Percentiles rank a stretch among this genome's conserved stretches.
phyloP scores from a whole-genome alignment of 2,797 vertebrate species.

The Halcyon chelicuti region DNA sequence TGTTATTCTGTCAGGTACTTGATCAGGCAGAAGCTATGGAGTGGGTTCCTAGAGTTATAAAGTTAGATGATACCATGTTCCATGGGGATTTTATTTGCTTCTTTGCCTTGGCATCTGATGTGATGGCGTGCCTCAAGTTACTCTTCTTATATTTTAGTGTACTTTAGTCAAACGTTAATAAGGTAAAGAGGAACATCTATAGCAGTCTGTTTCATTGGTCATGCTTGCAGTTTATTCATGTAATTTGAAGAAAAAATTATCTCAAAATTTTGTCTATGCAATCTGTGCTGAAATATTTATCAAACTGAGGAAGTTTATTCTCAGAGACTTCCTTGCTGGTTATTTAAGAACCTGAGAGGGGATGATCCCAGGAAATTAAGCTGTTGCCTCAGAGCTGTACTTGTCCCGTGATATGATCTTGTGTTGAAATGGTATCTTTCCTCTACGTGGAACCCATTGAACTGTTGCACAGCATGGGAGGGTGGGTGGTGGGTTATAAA shows the following conservation, averaged over 20 bases:
- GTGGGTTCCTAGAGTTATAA: background rate
- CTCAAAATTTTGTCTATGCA: background rate
- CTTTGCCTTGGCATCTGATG: background rate
- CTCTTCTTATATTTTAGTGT: background rate
- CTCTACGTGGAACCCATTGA: background rate
- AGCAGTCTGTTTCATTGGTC: background rate
- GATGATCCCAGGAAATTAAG: slow-evolving; percentile 3
- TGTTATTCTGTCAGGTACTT: background rate
- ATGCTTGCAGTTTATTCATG: background rate
- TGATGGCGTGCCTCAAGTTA: background rate
- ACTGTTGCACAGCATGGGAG: background rate
- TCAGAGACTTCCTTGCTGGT: background rate
- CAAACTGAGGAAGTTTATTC: background rate
- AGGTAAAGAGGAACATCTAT: background rate
- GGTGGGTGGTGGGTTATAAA: background rate
- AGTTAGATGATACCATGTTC: background rate
- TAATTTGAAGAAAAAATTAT: background rate
- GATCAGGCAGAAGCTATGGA: background rate
- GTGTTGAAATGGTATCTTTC: slow-evolving; percentile 20
- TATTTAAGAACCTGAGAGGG: slow-evolving; percentile 7
- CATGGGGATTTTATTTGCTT: background rate
- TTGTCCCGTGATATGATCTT: background rate
- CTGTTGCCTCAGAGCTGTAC: slow-evolving; percentile 12
- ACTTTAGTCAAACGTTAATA: background rate
- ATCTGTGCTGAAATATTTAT: background rate